Percentiles rank a stretch among this genome's conserved stretches.
phyloP scores from a whole-genome alignment of 2,113 vertebrate species.

The Cyanoramphus novaezelandiae region DNA sequence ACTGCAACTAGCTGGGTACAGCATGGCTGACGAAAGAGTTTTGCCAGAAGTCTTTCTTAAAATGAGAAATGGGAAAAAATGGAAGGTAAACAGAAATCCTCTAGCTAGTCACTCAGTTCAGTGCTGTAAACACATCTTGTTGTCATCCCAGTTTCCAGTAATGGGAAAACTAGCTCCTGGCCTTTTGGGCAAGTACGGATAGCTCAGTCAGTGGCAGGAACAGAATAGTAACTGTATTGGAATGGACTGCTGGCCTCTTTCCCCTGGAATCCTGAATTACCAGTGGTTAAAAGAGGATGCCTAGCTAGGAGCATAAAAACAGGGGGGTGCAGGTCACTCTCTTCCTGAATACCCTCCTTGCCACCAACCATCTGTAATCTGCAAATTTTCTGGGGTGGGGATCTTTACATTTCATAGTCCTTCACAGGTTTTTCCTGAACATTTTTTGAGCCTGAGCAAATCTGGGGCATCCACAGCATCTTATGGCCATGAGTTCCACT shows the following conservation, averaged over 20 bases:
- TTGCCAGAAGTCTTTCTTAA: background rate
- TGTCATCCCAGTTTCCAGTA: background rate
- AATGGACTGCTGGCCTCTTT: background rate
- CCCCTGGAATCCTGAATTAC: background rate
- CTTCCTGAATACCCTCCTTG: background rate
- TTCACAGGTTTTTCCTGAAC: background rate
- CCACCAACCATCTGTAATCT: background rate
- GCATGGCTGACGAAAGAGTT: background rate
- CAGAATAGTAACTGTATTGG: background rate
- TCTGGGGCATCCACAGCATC: background rate
- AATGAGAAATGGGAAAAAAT: background rate
- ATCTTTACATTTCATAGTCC: background rate
- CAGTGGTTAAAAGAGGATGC: background rate
- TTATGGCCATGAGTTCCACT: background rate
- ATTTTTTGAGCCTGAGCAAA: background rate
- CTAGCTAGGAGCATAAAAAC: background rate
- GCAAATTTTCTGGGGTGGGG: background rate
- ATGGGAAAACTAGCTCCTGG: background rate
- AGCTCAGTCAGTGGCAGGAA: background rate
- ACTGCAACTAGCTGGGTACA: background rate
- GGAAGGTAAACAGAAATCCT: background rate
- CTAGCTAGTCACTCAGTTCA: background rate
- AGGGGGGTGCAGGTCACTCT: background rate
- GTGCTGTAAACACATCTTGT: background rate
- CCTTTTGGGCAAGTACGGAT: background rate